phyloP scores from a whole-genome alignment of 2,888 invertebrate species.

The Ectobius pallidus region DNA sequence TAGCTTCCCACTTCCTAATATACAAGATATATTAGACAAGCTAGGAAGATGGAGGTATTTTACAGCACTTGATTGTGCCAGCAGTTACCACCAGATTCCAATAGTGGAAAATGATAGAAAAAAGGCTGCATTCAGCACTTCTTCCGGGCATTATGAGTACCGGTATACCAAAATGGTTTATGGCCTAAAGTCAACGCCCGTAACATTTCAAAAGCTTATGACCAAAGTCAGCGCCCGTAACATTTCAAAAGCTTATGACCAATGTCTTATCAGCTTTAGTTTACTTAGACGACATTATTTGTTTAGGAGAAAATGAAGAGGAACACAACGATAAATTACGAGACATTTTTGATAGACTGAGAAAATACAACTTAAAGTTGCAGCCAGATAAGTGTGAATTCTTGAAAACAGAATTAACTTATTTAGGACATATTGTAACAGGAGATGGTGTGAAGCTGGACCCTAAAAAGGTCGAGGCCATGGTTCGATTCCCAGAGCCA shows the following conservation, averaged over 20 bases:
- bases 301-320: neutral
- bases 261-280: conserved; percentile 16
- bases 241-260: conserved; percentile 11
- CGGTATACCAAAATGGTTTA: neutral
- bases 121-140: neutral
- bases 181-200: neutral
- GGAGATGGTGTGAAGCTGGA: neutral
- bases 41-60: neutral
- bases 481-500: neutral
- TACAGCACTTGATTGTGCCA: neutral
- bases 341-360: too few species aligned
- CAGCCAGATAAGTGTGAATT: neutral
- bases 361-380: conserved; percentile 1
- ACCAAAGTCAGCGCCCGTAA: neutral
- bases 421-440: conserved; percentile 19
- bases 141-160: neutral
- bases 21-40: neutral
- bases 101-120: neutral
- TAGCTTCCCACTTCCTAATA: neutral
- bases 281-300: conserved; percentile 45
- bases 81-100: neutral
- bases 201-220: conserved; percentile 11
- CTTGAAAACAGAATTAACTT: conserved; percentile 6
- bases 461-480: conserved; percentile 11
- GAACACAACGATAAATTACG: neutral